Evolutionary conservation across 1,140 invertebrate genomes (phyloP).

Genomic region (Diabrotica undecimpunctata): DNA sequence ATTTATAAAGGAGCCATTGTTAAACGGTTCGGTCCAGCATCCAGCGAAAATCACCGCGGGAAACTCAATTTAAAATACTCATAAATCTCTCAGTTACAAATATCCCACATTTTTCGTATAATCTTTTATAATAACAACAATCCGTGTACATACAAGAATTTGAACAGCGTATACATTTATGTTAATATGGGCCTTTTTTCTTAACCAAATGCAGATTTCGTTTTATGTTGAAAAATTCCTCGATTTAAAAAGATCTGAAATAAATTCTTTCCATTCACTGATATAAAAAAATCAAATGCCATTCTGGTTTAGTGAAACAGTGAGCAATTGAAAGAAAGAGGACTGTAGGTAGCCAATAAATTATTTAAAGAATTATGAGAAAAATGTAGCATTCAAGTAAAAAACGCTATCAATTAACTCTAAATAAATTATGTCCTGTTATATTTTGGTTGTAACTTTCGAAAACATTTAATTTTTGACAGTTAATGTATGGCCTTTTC

Average conservation of each 20-base stretch:
- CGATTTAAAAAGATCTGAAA: slow-evolving; percentile 1
- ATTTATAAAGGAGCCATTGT: too few species aligned
- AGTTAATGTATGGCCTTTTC: too few species aligned
- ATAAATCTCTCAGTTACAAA: slow-evolving; percentile 1
- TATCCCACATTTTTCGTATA: not conserved
- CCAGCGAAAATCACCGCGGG: not conserved
- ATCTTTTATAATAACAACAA: not conserved
- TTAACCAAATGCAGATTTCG: not conserved
- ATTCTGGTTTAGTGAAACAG: too few species aligned
- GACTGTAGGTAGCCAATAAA: too few species aligned
- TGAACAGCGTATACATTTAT: not conserved
- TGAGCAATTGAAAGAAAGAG: too few species aligned
- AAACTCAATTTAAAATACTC: slow-evolving; percentile 1
- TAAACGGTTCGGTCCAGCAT: not conserved
- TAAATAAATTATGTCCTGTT: too few species aligned
- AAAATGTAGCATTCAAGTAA: too few species aligned
- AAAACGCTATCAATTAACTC: too few species aligned
- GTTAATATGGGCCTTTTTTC: not conserved
- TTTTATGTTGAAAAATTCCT: not conserved
- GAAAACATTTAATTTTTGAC: too few species aligned
- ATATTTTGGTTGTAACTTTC: too few species aligned
- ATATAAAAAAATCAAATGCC: not conserved
- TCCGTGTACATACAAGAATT: not conserved
- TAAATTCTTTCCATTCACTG: not conserved
- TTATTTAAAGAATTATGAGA: too few species aligned